phyloP scores from a whole-genome alignment of 2,113 vertebrate genomes.

The Equus quagga region DNA sequence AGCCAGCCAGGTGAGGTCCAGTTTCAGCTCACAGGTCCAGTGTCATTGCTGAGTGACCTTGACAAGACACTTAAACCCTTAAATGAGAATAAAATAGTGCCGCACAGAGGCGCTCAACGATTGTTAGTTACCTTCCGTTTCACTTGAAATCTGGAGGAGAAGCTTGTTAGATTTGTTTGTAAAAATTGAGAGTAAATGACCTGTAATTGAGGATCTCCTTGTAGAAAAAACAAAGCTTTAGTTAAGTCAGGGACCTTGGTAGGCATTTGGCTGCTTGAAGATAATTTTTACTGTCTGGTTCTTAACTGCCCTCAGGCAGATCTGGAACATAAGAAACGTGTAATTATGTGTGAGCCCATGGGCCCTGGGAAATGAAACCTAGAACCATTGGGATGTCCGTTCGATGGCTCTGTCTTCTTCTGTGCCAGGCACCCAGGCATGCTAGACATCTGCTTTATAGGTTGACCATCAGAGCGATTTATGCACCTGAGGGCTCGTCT shows the following conservation, averaged over 20 bases:
- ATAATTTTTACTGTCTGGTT: neutral
- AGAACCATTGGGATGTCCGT: fast-evolving
- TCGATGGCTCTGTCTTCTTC: neutral
- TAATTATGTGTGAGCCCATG: too few relatives aligned
- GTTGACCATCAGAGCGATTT: too few relatives aligned
- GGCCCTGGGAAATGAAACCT: fast-evolving
- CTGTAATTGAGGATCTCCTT: neutral
- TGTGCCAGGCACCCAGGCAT: fast-evolving
- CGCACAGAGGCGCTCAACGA: neutral
- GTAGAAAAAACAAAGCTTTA: neutral
- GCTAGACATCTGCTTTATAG: neutral
- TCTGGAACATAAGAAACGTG: neutral
- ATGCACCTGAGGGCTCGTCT: neutral
- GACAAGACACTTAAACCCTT: neutral
- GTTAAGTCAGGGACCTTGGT: neutral
- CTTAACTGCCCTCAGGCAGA: neutral
- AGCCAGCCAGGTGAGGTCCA: neutral
- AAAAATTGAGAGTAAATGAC: neutral
- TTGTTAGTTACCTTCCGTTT: neutral
- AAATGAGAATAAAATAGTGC: neutral
- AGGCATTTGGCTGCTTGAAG: neutral
- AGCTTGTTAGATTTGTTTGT: neutral
- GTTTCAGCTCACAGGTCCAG: neutral
- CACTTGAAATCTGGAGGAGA: neutral
- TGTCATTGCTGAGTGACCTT: neutral